phyloP scores from a whole-genome alignment of 53 echinoderm and acorn worm genomes.

The Hippasteria phrygiana region DNA sequence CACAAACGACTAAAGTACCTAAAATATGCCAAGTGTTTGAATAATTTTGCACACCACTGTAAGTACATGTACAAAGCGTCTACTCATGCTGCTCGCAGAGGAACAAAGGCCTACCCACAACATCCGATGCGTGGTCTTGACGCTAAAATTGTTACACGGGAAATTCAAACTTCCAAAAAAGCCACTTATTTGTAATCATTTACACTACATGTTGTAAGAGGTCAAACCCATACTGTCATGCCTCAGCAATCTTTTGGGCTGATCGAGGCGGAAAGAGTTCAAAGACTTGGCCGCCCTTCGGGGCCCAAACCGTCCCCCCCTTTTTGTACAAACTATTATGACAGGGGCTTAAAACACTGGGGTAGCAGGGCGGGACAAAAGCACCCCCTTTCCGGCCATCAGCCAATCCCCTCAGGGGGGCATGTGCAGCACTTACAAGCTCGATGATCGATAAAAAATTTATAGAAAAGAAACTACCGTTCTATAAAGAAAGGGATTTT shows the following conservation, averaged over 20 bases:
- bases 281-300: conserved; percentile 25
- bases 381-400: conserved; percentile 25
- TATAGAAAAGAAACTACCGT: background rate
- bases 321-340: conserved; percentile 10
- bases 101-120: too few species aligned
- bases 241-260: background rate
- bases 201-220: background rate
- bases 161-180: too few species aligned
- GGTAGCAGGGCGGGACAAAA: background rate
- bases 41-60: too few species aligned
- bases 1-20: too few species aligned
- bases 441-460: conserved; percentile 11
- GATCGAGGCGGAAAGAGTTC: background rate
- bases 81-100: too few species aligned
- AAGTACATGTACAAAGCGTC: too few species aligned
- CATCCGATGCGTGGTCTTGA: too few species aligned
- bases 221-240: background rate
- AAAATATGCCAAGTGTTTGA: too few species aligned
- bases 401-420: background rate
- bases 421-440: conserved; percentile 28
- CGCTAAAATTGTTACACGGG: too few species aligned
- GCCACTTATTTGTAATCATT: too few species aligned
- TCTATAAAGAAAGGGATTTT: background rate
- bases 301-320: background rate
- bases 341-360: conserved; percentile 10